These are phyloP conservation scores for Cuniculus paca DNA, from an alignment of 2,797 vertebrate genomes.

Conservation along the genomic window DNA sequence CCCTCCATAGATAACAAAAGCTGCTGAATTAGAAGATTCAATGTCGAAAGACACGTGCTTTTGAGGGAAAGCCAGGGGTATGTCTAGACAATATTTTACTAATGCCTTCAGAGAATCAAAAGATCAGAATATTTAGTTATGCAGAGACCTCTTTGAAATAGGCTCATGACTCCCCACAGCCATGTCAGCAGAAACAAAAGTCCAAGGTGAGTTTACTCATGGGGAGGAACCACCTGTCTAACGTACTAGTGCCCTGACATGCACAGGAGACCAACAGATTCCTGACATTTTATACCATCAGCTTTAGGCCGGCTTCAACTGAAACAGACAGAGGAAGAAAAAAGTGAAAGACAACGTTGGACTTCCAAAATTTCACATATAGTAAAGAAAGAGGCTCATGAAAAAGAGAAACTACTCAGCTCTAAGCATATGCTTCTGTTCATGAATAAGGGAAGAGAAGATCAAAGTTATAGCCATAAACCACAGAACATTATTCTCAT, in stretches of 20 bases:
- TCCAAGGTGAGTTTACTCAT: too few relatives aligned
- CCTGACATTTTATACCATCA: not conserved
- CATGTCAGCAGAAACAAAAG: not conserved
- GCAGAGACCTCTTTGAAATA: not conserved
- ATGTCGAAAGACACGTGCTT: not conserved
- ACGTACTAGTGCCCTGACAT: not conserved
- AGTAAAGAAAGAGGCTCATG: not conserved
- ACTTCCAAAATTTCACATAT: not conserved
- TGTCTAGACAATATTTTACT: not conserved
- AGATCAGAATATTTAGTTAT: not conserved
- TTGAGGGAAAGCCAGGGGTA: not conserved
- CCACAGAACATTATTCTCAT: not conserved
- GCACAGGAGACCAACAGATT: not conserved
- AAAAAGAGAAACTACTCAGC: not conserved
- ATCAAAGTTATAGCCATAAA: not conserved
- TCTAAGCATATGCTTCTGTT: not conserved
- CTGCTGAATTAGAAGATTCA: not conserved
- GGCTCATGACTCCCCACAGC: not conserved
- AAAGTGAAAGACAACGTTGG: not conserved
- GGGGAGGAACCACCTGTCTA: not conserved
- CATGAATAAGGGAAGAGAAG: not conserved
- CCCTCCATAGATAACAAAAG: not conserved
- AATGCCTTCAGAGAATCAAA: not conserved
- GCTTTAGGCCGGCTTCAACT: not conserved
- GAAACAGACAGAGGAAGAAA: not conserved